Conservation (phyloP, 2,113 vertebrate species). For the Arvicanthis niloticus region DNA sequence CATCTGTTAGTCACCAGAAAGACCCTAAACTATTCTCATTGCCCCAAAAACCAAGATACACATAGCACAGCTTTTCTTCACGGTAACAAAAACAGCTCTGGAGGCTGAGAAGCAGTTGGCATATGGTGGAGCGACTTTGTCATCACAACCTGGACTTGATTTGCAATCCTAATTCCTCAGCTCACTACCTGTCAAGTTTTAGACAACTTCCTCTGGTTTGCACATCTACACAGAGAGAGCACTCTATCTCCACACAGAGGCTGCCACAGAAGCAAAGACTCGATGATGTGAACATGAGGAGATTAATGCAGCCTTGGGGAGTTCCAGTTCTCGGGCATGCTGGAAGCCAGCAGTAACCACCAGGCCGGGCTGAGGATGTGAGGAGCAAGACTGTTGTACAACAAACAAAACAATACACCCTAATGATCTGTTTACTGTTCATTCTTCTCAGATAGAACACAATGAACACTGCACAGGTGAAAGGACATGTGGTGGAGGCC, state of each 20-base stretch:
- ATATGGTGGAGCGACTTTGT: accelerated
- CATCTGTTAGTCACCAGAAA: neutral
- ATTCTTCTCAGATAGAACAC: neutral
- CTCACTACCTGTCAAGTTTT: neutral
- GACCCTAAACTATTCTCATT: neutral
- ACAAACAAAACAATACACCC: neutral
- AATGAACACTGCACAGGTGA: neutral
- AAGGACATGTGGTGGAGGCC: no score
- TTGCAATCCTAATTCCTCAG: neutral
- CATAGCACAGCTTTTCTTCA: neutral
- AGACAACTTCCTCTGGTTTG: neutral
- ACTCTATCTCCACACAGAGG: no score
- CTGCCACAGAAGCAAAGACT: neutral
- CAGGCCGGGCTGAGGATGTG: neutral
- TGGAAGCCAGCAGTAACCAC: neutral
- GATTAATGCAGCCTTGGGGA: neutral
- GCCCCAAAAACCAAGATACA: neutral
- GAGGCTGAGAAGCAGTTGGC: neutral
- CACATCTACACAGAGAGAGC: neutral
- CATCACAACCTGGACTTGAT: neutral
- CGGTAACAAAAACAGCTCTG: neutral
- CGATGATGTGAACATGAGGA: neutral
- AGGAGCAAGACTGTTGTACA: no score
- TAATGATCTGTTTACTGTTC: neutral
- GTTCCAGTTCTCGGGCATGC: neutral